These are phyloP conservation scores for Patiria pectinifera DNA, from an alignment of 53 echinoderm and acorn worm species.

Conservation along the genomic window DNA sequence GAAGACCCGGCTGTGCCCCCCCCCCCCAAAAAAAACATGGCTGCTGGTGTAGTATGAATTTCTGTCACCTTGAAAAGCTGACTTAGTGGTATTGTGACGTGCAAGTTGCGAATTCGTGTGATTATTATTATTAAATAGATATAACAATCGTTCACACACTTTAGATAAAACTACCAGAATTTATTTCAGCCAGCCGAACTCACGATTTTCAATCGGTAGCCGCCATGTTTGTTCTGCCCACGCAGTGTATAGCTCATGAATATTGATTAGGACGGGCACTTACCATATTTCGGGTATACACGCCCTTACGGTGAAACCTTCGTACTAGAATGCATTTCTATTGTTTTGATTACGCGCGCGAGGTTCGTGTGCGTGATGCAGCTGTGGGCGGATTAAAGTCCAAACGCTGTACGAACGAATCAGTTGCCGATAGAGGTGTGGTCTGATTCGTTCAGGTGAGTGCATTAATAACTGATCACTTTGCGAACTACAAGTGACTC, in stretches of 20 bases:
- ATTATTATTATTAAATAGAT: not conserved
- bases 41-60: no score
- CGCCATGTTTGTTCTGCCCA: no score
- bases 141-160: not conserved
- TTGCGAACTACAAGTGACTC: no score
- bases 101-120: not conserved
- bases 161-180: not conserved
- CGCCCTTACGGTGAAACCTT: not conserved
- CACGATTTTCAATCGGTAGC: not conserved
- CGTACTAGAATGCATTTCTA: not conserved
- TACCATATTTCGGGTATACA: not conserved
- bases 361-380: no score
- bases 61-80: no score
- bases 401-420: no score
- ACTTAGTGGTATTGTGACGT: conserved; percentile 36
- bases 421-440: no score
- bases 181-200: not conserved
- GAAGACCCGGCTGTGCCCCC: no score
- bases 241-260: not conserved
- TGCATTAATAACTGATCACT: no score
- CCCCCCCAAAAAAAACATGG: no score
- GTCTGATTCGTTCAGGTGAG: no score
- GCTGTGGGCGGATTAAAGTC: no score
- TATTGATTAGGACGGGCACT: not conserved
- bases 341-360: not conserved